Evolutionary conservation across 1,140 invertebrate genomes (phyloP).

Genomic region (Heliconius eleuchia): DNA sequence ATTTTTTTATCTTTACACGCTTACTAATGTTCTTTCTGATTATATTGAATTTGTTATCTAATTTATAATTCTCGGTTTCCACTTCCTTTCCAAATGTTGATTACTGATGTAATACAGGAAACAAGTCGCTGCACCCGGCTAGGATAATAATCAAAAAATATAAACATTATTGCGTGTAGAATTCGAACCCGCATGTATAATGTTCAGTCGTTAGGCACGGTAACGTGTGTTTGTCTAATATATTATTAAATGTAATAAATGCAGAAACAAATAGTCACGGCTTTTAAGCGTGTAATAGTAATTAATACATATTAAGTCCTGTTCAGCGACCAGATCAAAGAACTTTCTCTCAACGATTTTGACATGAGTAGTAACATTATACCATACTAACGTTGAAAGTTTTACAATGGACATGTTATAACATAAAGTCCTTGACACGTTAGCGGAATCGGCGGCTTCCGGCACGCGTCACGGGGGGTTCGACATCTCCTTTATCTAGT

Average conservation of each 20-base stretch:
- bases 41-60: background rate
- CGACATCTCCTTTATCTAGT: conserved; percentile 68
- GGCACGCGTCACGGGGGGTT: conserved; percentile 59
- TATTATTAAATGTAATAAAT: background rate
- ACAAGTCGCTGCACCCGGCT: too few species aligned
- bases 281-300: background rate
- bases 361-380: conserved; percentile 1
- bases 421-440: conserved; percentile 45
- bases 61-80: too few species aligned
- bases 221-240: background rate
- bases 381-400: background rate
- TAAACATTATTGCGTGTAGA: too few species aligned
- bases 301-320: background rate
- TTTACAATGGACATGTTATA: conserved; percentile 24
- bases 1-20: background rate
- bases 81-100: too few species aligned
- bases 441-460: conserved; percentile 54
- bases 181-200: too few species aligned
- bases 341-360: background rate
- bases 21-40: background rate
- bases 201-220: too few species aligned
- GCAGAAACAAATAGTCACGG: background rate
- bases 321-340: background rate
- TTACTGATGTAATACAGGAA: too few species aligned
- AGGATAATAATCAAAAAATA: too few species aligned